Evolutionary conservation across 2,797 vertebrate genomes (phyloP).

Genomic region (Heliangelus exortis): DNA sequence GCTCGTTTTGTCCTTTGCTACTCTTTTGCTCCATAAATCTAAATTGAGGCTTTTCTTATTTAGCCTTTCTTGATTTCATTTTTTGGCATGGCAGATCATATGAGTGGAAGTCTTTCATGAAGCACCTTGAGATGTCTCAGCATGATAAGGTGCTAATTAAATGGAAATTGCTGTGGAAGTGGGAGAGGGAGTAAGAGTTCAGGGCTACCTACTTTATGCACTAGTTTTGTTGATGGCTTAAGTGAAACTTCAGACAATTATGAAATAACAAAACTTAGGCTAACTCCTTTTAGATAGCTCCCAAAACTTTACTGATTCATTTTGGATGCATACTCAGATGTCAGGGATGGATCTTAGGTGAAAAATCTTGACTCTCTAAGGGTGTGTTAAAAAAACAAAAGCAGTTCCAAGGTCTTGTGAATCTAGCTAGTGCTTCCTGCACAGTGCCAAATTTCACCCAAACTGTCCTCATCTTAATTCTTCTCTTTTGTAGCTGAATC

Average conservation of each 20-base stretch:
- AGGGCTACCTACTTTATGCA: not conserved
- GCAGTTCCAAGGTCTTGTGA: conserved; percentile 20
- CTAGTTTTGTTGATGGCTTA: not conserved
- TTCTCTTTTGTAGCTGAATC: not conserved
- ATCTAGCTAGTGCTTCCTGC: not conserved
- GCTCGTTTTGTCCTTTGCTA: not conserved
- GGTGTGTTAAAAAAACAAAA: not conserved
- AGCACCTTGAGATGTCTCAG: conserved; percentile 35
- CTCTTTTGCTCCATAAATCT: not conserved
- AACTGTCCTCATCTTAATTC: not conserved
- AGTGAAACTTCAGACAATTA: conserved; percentile 16
- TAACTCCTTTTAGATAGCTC: not conserved
- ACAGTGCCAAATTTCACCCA: not conserved
- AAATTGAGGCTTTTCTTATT: not conserved
- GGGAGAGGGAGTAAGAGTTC: conserved; percentile 38
- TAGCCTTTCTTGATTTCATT: conserved; percentile 24
- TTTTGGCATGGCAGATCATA: conserved; percentile 9
- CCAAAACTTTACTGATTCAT: not conserved
- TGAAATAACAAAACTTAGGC: not conserved
- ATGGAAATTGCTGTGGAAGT: conserved; percentile 22
- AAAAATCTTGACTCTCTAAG: not conserved
- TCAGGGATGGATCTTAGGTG: not conserved
- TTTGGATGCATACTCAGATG: not conserved
- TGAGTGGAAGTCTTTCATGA: conserved; percentile 11
- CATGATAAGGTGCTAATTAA: conserved; percentile 69